These are phyloP conservation scores for Daboia siamensis DNA, from an alignment of 2,113 vertebrate genomes.

Conservation along the genomic window DNA sequence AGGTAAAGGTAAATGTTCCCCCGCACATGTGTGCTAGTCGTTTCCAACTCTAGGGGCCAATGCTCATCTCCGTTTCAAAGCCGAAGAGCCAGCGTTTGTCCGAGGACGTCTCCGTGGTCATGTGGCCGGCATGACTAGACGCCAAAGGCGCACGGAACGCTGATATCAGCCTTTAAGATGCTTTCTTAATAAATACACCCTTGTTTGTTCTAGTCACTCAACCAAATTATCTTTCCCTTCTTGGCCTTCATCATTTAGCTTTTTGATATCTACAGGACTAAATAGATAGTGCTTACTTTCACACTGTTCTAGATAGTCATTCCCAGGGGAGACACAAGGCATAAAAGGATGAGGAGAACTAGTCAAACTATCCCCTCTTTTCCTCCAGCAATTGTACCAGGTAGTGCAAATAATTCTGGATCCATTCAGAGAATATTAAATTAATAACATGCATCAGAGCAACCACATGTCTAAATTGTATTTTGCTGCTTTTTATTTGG, in stretches of 20 bases:
- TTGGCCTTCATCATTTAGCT: not conserved
- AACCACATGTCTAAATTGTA: not conserved
- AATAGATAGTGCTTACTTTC: not conserved
- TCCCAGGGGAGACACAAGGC: not conserved
- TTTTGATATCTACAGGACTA: not conserved
- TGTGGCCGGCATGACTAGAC: no score
- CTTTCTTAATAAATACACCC: not conserved
- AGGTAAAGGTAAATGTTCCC: no score
- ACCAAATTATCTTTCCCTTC: not conserved
- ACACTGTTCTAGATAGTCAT: not conserved
- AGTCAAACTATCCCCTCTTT: not conserved
- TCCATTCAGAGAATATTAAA: not conserved
- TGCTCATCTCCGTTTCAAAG: no score
- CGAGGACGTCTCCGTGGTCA: no score
- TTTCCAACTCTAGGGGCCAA: no score
- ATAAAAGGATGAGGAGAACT: not conserved
- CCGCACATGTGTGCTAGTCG: no score
- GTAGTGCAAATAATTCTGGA: not conserved
- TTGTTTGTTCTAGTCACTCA: not conserved
- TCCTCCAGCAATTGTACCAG: not conserved
- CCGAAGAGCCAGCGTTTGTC: no score
- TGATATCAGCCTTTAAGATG: not conserved
- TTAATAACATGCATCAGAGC: not conserved
- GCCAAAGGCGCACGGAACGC: no score
- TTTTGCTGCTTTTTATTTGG: not conserved